These are phyloP conservation scores for Tringa solitaria DNA, from an alignment of 2,113 vertebrate genomes.

Conservation along the genomic window DNA sequence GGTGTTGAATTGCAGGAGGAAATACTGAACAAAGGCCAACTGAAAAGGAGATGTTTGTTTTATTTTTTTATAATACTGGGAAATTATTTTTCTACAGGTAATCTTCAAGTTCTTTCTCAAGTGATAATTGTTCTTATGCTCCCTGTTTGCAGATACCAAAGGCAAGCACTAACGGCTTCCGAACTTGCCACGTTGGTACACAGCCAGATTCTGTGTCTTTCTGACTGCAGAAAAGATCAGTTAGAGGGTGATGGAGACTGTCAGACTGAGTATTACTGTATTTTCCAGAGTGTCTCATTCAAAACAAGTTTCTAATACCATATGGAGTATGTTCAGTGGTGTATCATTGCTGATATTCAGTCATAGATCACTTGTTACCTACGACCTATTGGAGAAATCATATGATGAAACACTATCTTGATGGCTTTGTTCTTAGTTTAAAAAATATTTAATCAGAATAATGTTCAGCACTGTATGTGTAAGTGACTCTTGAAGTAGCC, in stretches of 20 bases:
- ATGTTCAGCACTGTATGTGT: background rate
- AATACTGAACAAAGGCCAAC: background rate
- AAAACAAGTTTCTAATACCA: background rate
- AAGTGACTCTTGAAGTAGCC: background rate
- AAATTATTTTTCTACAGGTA: background rate
- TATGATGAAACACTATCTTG: background rate
- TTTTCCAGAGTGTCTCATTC: background rate
- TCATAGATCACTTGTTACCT: background rate
- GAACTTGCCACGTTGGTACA: background rate
- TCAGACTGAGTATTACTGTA: background rate
- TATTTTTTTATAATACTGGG: background rate
- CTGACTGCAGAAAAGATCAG: background rate
- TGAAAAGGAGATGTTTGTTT: background rate
- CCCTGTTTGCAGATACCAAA: background rate
- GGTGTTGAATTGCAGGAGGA: background rate
- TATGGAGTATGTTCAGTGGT: background rate
- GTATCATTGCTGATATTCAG: background rate
- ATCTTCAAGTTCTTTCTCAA: background rate
- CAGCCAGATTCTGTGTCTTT: background rate
- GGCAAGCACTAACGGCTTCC: background rate
- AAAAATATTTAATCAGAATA: background rate
- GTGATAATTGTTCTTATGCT: background rate
- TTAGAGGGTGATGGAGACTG: background rate
- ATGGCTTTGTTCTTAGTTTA: background rate
- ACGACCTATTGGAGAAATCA: background rate